Conservation (phyloP, 2,888 invertebrate genomes). For the Allophyes oxyacanthae region DNA sequence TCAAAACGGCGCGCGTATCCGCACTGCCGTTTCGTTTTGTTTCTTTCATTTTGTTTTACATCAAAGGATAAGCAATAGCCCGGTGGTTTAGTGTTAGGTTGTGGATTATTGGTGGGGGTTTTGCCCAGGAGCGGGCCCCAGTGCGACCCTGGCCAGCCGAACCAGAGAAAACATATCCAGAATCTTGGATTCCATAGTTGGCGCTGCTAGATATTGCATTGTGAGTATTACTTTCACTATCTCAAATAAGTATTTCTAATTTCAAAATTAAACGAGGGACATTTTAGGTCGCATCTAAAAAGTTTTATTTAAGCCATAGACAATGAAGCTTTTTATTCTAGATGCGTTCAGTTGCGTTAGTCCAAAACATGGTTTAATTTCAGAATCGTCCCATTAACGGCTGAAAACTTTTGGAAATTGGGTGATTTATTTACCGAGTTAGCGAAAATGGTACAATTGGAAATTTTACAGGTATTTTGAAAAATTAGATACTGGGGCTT, state of each 20-base stretch:
- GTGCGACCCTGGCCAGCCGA: constrained; percentile 85
- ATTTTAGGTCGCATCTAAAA: constrained; percentile 47
- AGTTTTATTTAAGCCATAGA: constrained; percentile 47
- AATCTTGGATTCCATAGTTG: constrained; percentile 87
- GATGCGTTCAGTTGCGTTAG: constrained; percentile 69
- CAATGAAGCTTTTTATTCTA: constrained; percentile 56
- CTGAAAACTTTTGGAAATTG: constrained; percentile 82
- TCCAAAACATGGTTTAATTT: constrained; percentile 83
- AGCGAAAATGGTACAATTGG: constrained; percentile 86
- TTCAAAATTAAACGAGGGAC: constrained; percentile 33
- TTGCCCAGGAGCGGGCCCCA: constrained; percentile 74
- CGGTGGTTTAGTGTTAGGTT: constrained; percentile 73
- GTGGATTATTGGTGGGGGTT: constrained; percentile 73
- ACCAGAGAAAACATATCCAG: constrained; percentile 85
- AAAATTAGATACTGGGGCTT: constrained; percentile 79
- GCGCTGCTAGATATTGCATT: constrained; percentile 88
- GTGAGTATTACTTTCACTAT: constrained; percentile 73
- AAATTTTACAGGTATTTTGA: constrained; percentile 83
- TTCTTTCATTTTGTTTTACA: constrained; percentile 87
- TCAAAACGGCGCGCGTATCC: constrained; percentile 83
- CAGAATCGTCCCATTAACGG: constrained; percentile 82
- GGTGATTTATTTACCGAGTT: constrained; percentile 76
- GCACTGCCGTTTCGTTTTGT: constrained; percentile 84
- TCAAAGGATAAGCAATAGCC: constrained; percentile 87
- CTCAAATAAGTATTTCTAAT: constrained; percentile 13